Conservation (phyloP, 2,113 vertebrate species). For the Pleuronectes platessa region DNA sequence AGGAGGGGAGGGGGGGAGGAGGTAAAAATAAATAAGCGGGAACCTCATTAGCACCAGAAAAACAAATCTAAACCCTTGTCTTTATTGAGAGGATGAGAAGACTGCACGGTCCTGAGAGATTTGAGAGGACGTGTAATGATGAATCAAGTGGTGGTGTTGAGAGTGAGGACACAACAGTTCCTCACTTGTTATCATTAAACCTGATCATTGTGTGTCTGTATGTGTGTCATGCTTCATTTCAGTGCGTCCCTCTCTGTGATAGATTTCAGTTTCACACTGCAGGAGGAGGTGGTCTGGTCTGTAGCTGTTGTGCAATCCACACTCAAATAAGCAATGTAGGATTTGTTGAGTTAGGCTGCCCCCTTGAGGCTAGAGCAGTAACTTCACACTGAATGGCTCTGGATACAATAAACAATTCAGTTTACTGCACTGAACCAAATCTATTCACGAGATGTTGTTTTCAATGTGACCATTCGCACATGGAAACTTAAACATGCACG, state of each 20-base stretch:
- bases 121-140: constrained; percentile 31
- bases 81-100: constrained; percentile 41
- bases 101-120: constrained; percentile 63
- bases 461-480: not conserved
- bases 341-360: constrained; percentile 67
- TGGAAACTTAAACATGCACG: not conserved
- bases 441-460: no score
- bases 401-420: not conserved
- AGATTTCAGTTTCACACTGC: constrained; percentile 60
- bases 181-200: constrained; percentile 50
- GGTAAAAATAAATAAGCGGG: constrained; percentile 9
- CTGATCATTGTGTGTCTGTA: constrained; percentile 46
- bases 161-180: constrained; percentile 38
- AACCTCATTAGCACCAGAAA: not conserved
- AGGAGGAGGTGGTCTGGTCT: constrained; percentile 56
- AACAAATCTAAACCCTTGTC: constrained; percentile 25
- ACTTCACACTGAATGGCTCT: constrained; percentile 1
- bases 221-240: constrained; percentile 46
- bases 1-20: no score
- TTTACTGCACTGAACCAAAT: not conserved
- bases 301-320: constrained; percentile 57
- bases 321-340: constrained; percentile 13
- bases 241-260: constrained; percentile 26
- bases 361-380: constrained; percentile 59
- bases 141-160: constrained; percentile 46